A percentile compares a stretch with the other conserved stretches of the same genome.
These are phyloP conservation scores for Drosophila pseudoobscura DNA, from an alignment of 1,140 invertebrate species.

Conservation along the genomic window DNA sequence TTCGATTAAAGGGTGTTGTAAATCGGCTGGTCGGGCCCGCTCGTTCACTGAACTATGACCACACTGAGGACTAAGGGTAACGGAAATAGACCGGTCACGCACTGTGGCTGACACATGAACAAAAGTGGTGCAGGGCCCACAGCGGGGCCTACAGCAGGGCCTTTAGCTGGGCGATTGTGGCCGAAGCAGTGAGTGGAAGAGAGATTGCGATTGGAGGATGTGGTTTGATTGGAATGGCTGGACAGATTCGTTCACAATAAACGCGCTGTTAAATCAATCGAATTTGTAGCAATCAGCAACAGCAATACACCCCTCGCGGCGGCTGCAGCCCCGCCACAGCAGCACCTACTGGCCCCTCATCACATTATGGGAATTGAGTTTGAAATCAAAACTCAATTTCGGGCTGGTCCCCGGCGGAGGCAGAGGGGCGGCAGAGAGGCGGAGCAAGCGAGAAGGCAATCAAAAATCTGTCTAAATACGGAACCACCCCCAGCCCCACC, in stretches of 20 bases:
- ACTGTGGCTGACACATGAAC: background rate
- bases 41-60: no score
- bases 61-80: no score
- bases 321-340: no score
- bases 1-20: no score
- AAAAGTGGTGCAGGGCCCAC: background rate
- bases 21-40: no score
- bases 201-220: background rate
- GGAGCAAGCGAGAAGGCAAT: slow-evolving; percentile 37
- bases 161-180: no score
- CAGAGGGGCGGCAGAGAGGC: background rate
- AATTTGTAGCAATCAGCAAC: slow-evolving; percentile 72
- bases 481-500: no score
- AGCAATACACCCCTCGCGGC: background rate
- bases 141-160: background rate
- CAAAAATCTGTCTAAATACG: slow-evolving; percentile 76
- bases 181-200: background rate
- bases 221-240: slow-evolving; percentile 3
- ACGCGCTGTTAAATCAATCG: slow-evolving; percentile 71
- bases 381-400: slow-evolving; percentile 78
- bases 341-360: background rate
- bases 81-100: slow-evolving; percentile 9
- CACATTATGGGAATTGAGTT: slow-evolving; percentile 72
- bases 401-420: slow-evolving; percentile 4
- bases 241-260: slow-evolving; percentile 35